phyloP scores from a whole-genome alignment of 2,888 invertebrate genomes.

The Craniophora ligustri region DNA sequence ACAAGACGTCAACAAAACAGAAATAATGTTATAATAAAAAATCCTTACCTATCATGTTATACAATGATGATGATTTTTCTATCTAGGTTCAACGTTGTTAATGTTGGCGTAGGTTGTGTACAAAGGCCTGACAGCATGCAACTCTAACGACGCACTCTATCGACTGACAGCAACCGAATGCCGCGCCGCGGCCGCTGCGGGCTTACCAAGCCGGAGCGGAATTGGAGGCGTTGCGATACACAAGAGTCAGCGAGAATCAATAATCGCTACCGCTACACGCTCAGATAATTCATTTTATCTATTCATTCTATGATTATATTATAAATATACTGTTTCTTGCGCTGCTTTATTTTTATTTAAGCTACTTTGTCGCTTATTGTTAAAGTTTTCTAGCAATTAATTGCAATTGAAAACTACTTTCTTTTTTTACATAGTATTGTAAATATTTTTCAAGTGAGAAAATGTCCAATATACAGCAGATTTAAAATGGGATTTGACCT shows the following conservation, averaged over 20 bases:
- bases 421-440: too few species aligned
- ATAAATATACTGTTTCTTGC: too few species aligned
- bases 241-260: constrained; percentile 41
- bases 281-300: too few species aligned
- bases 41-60: constrained; percentile 84
- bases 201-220: constrained; percentile 45
- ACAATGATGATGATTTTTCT: constrained; percentile 71
- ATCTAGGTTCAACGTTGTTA: constrained; percentile 79
- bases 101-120: constrained; percentile 87
- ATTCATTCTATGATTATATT: too few species aligned
- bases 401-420: too few species aligned
- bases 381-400: too few species aligned
- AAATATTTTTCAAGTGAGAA: too few species aligned
- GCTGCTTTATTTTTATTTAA: too few species aligned
- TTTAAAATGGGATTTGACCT: too few species aligned
- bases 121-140: constrained; percentile 60
- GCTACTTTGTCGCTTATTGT: too few species aligned
- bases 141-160: constrained; percentile 69
- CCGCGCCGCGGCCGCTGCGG: constrained; percentile 56
- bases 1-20: background rate
- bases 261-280: constrained; percentile 3
- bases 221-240: constrained; percentile 42
- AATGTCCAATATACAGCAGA: too few species aligned
- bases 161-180: constrained; percentile 82
- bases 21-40: constrained; percentile 35